Base-by-base conservation (phyloP, 1,140 invertebrate genomes). In the Nasonia giraulti region DNA sequence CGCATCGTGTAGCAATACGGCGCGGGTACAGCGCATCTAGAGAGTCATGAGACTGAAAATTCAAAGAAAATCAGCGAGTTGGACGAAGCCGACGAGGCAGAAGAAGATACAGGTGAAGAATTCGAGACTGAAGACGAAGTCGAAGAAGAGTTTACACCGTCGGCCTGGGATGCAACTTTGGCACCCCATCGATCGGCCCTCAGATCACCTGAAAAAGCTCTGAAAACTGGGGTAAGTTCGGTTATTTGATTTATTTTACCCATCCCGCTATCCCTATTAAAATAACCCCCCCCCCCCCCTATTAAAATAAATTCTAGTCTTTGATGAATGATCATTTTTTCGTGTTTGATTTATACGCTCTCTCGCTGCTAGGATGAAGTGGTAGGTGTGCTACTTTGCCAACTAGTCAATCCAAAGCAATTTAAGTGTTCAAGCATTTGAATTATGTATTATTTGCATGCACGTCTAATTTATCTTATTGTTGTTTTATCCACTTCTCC, bases 111-210 rank as follows among this genome's bases (percentile, higher is more conserved):
- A 55, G 89, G 90, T n/a, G 89, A 90, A 80, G 88, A 91, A 17
- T 71, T 31, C 20, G 90, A 89, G 68, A 87, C 87, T 17, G 89
- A 83, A 33, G 90, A 92, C 40, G 92, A 93, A 44, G 93, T 93
- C 47, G 91, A 92, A 71, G 93, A 93, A 81, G 94, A 94, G 84
- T 95, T 95, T 82, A 93, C 94, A 0, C 94, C 94, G 7, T 95
- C 94, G 0, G 93, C 94, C 17, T 95, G 95, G 95, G 93, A 95
- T 86, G 92, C 93, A 33, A 90, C 92, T 78, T 92, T 94, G 33
- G 93, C 92, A 2, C 95, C 95, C n/a, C 92, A 91, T 81, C 91
- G 94, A 84, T 94, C 94, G 11, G 92, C 94, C 4, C 87, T 95
- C 10, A 93, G 92, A 85, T 94, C 93, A 79, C 93, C 94, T 14